phyloP scores from a whole-genome alignment of 92 coral and sea anemone species.

The Epizoanthus stellaris region DNA sequence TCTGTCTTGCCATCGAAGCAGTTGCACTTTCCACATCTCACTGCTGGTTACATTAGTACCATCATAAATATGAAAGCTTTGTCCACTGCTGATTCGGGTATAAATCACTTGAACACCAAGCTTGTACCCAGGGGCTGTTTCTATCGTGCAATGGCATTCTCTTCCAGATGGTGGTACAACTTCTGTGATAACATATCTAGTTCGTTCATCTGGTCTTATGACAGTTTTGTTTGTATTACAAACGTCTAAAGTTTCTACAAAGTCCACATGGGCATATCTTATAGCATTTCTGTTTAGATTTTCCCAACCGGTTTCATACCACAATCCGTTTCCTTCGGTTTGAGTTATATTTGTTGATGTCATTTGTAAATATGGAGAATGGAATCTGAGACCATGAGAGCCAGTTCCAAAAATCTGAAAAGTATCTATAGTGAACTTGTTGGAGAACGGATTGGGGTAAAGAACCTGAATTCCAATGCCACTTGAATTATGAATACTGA shows the following conservation, averaged over 20 bases:
- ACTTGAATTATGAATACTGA: constrained; percentile 43
- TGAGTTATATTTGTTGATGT: neutral
- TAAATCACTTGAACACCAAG: constrained; percentile 46
- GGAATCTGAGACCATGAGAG: constrained; percentile 35
- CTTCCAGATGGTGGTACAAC: no score
- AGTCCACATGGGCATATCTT: constrained; percentile 22
- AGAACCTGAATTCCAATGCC: constrained; percentile 43
- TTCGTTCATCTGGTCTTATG: no score
- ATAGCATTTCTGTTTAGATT: neutral
- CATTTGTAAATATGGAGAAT: constrained; percentile 18
- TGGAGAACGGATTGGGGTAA: constrained; percentile 51
- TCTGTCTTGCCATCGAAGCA: constrained; percentile 7
- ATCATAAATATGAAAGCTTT: constrained; percentile 18
- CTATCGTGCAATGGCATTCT: constrained; percentile 24
- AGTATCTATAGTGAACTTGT: neutral
- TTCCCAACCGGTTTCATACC: constrained; percentile 4
- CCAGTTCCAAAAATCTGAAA: constrained; percentile 6
- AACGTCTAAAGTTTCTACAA: neutral
- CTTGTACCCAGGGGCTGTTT: constrained; percentile 8
- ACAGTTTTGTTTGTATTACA: no score
- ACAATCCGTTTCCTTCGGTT: constrained; percentile 43
- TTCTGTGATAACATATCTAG: no score
- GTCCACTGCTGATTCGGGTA: no score
- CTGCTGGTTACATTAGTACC: constrained; percentile 2
- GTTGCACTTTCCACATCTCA: constrained; percentile 20